Base-by-base conservation (phyloP, 2,797 vertebrate species). In the Tadarida brasiliensis region DNA sequence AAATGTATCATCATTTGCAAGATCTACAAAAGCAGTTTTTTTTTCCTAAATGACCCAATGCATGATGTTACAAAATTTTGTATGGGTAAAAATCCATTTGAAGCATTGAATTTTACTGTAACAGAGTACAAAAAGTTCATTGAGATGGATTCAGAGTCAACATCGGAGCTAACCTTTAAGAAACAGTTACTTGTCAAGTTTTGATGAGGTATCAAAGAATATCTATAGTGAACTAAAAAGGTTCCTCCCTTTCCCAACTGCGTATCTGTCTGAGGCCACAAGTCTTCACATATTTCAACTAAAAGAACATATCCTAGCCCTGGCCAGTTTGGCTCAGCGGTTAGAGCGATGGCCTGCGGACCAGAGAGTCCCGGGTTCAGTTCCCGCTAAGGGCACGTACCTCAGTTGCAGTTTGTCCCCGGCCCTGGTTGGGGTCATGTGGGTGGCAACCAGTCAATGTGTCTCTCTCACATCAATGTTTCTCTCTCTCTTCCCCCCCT, bases 81-180 rank as follows among this genome's bases (percentile, higher is more conserved):
- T 57, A 47, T 87, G 70, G n/a, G 4, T 90, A 70, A 95, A 96
- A 87, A 91, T 57, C 10, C 33, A n/a, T 81, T 80, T 70, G 81
- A 95, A 87, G 15, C 59, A 30, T 88, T 71, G 89, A 95, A 87
- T 95, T 95, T 95, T 92, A 56, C 16, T 87, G 8, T 65, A 83
- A 51, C 16, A 73, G 65, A 65, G 26, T 76, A 87, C 35, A 80
- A 82, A 88, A 93, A 96, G 49, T 95, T 84, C 17, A 81, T 33
- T 91, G 67, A 73, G 65, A 49, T 20, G 8, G 49, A 63, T 90
- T 86, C 68, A 77, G 22, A 76, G 73, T 94, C 68, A 90, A 54
- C 49, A n/a, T 39, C 91, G 81, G 83, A 88, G 76, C 54, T 95
- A 88, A 90, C 73, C 56, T 97, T 96, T 95, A 95, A 94, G 94